Evolutionary conservation across 2,113 vertebrate species (phyloP).

Genomic region (Pan troglodytes): NHGRI_mPanTro3-v2.1_pri NC_072414.2:46416001-46416500

Average conservation of each 20-base stretch:
- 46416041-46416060: background rate
- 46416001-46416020: background rate
- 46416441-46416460: background rate
- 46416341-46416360: background rate
- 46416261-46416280: background rate
- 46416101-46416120: background rate
- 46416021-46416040: background rate
- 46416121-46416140: background rate
- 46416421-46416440: background rate
- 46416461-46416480: no score
- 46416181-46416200: background rate
- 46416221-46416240: background rate
- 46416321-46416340: background rate
- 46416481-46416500: background rate
- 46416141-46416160: background rate
- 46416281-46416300: background rate
- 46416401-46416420: background rate
- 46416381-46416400: background rate
- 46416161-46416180: background rate
- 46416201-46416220: background rate
- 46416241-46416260: background rate
- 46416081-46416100: background rate
- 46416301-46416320: background rate
- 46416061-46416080: background rate
- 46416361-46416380: background rate